phyloP scores from a whole-genome alignment of 35 echinoderm and acorn worm genomes.

The Eucidaris tribuloides region DNA sequence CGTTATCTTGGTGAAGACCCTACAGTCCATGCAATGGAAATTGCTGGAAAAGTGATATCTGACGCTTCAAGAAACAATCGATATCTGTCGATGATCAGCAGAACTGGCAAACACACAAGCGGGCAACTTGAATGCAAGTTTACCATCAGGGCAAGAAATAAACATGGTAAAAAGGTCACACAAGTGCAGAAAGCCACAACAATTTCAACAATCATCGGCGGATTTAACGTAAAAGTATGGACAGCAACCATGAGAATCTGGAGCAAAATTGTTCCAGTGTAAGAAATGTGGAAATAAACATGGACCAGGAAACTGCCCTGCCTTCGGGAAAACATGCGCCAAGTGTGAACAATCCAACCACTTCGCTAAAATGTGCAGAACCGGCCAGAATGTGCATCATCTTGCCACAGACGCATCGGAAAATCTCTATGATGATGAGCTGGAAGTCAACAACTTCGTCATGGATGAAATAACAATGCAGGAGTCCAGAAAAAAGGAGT shows the following conservation, averaged over 20 bases:
- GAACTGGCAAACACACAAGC: slow-evolving; percentile 1
- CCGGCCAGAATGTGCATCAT: too few species aligned
- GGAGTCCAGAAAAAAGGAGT: not conserved
- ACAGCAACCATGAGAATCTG: not conserved
- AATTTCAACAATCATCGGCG: too few species aligned
- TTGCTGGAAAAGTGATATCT: not conserved
- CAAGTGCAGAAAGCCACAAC: not conserved
- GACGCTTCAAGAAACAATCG: slow-evolving; percentile 12
- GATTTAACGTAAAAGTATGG: not conserved
- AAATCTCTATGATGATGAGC: not conserved
- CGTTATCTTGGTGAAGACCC: not conserved
- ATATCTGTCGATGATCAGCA: not conserved
- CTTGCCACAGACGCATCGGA: not conserved
- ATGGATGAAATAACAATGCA: too few species aligned
- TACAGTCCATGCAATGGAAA: not conserved
- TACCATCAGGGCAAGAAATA: not conserved
- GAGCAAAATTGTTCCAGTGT: not conserved
- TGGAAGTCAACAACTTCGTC: slow-evolving; percentile 2
- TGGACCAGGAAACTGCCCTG: slow-evolving; percentile 12
- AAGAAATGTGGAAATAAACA: slow-evolving; percentile 18
- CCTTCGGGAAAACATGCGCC: not conserved
- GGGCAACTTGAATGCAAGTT: not conserved
- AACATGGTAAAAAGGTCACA: not conserved
- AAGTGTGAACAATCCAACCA: not conserved
- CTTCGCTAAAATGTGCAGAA: not conserved